A percentile compares a stretch with the other conserved stretches of the same genome.
Evolutionary conservation across 2,797 vertebrate species (phyloP).

Genomic region (Threskiornis aethiopicus): DNA sequence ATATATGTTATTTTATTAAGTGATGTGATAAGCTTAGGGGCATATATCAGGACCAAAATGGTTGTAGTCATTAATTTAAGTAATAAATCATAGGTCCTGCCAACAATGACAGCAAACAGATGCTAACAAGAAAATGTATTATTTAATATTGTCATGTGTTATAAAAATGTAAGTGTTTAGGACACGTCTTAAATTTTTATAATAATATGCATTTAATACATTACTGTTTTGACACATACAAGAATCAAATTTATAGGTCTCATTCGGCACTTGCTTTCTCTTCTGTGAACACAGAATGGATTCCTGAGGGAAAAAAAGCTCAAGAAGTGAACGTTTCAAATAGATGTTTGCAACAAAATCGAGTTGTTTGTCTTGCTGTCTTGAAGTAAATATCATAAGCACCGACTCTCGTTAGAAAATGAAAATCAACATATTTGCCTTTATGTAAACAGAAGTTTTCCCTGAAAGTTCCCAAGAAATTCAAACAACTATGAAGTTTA

Average conservation of each 20-base stretch:
- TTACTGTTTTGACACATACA: conserved; percentile 73
- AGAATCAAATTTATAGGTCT: conserved; percentile 75
- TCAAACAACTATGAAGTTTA: background rate
- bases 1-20: conserved; percentile 75
- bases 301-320: conserved; percentile 26
- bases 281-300: conserved; percentile 66
- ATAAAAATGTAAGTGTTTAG: conserved; percentile 76
- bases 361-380: conserved; percentile 59
- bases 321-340: conserved; percentile 62
- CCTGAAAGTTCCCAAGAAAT: background rate
- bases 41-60: conserved; percentile 77
- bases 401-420: conserved; percentile 41
- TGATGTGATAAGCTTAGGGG: conserved; percentile 72
- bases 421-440: background rate
- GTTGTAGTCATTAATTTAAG: conserved; percentile 78
- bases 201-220: conserved; percentile 79
- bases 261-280: conserved; percentile 65
- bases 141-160: conserved; percentile 76
- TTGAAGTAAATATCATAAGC: conserved; percentile 58
- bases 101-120: conserved; percentile 80
- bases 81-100: conserved; percentile 77
- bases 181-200: conserved; percentile 78
- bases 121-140: conserved; percentile 81
- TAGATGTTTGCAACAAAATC: conserved; percentile 54
- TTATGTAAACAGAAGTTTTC: background rate